Conservation (phyloP, 2,113 vertebrate species). For the Pristiophorus japonicus region DNA sequence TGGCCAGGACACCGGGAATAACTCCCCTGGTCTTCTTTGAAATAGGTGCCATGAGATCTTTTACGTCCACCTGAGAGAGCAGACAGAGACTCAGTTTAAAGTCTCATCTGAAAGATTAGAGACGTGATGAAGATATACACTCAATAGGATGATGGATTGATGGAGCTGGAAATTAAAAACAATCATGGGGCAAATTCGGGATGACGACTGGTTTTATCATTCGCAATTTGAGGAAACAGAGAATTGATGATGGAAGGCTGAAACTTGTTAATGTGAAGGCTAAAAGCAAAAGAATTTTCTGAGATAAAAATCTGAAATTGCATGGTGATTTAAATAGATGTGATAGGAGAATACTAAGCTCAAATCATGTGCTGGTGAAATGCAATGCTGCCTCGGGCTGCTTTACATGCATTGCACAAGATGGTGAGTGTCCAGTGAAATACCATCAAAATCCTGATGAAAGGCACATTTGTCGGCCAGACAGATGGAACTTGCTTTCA, state of each 20-base stretch:
- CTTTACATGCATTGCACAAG: neutral
- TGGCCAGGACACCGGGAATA: too few species aligned
- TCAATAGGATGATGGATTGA: neutral
- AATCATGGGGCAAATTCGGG: neutral
- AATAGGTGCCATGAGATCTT: too few species aligned
- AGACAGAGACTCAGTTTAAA: too few species aligned
- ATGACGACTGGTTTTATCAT: neutral
- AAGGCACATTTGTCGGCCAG: neutral
- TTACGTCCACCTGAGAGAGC: too few species aligned
- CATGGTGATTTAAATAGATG: neutral
- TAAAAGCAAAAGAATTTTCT: neutral
- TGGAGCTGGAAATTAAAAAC: neutral
- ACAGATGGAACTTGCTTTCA: neutral
- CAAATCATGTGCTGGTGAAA: neutral
- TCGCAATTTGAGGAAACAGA: neutral
- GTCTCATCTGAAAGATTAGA: too few species aligned
- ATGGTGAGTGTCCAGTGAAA: neutral
- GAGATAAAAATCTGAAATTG: neutral
- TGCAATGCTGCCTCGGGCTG: neutral
- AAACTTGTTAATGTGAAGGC: neutral
- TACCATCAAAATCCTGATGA: neutral
- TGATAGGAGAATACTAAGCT: neutral
- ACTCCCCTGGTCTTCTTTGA: too few species aligned
- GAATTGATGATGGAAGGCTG: neutral
- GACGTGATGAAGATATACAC: neutral